Evolutionary conservation across 2,113 vertebrate species (phyloP).

Genomic region (Urocolius indicus): DNA sequence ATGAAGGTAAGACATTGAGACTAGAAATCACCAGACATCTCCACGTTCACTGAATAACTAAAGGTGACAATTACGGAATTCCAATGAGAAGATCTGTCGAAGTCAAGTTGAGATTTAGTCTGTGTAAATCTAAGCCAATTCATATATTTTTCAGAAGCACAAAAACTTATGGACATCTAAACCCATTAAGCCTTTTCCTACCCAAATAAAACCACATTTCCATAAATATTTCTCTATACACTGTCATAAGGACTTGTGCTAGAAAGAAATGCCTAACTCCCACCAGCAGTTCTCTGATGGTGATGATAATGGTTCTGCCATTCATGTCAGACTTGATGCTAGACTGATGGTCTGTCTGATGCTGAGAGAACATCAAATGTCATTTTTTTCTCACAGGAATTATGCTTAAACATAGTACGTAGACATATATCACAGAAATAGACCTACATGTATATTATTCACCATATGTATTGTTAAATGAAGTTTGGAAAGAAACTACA

Average conservation of each 20-base stretch:
- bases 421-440: neutral
- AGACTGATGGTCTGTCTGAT: neutral
- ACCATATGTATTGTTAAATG: neutral
- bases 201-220: neutral
- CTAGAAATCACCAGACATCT: neutral
- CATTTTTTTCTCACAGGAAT: neutral
- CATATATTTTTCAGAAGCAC: neutral
- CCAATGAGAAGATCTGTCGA: neutral
- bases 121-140: neutral
- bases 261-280: neutral
- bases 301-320: neutral
- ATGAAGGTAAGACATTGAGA: rapidly evolving
- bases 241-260: neutral
- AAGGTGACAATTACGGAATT: neutral
- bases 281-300: neutral
- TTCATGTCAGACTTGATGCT: neutral
- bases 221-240: rapidly evolving
- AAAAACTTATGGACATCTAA: neutral
- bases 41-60: neutral
- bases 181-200: neutral
- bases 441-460: neutral
- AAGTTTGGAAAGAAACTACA: neutral
- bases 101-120: neutral
- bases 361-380: neutral
- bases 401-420: neutral